These are phyloP conservation scores for Centropyge bicolor DNA, from an alignment of 2,797 vertebrate genomes.

Conservation along the genomic window DNA sequence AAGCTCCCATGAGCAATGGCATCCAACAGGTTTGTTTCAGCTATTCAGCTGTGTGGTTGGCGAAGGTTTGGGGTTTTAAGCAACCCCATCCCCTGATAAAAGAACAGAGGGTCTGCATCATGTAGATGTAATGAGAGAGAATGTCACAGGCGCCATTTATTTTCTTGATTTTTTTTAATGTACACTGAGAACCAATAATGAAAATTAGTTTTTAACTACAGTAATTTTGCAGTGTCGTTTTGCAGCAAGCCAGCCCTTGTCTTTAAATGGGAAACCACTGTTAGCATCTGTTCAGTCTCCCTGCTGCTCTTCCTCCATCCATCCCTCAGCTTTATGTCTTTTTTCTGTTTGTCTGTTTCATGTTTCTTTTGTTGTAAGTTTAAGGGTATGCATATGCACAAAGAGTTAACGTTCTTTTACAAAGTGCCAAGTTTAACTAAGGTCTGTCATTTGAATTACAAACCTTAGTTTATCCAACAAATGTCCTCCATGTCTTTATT, in stretches of 20 bases:
- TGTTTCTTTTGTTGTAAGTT: not conserved
- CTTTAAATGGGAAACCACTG: not conserved
- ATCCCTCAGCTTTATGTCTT: not conserved
- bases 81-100: not conserved
- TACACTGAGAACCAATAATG: not conserved
- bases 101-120: not conserved
- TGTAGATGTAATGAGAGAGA: conserved; percentile 2
- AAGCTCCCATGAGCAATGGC: not conserved
- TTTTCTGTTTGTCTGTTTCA: not conserved
- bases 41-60: not conserved
- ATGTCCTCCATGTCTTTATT: too few species aligned
- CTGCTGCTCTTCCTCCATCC: not conserved
- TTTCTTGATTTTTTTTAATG: not conserved
- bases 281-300: not conserved
- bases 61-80: not conserved
- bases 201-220: not conserved
- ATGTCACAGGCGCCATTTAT: not conserved
- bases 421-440: conserved; percentile 35
- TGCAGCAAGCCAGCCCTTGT: not conserved
- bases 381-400: not conserved
- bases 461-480: too few species aligned
- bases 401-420: not conserved
- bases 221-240: not conserved
- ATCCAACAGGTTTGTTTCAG: not conserved
- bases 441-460: conserved; percentile 39